Base-by-base conservation (phyloP, 1,140 invertebrate genomes). In the Drosophila bipectinata region DNA sequence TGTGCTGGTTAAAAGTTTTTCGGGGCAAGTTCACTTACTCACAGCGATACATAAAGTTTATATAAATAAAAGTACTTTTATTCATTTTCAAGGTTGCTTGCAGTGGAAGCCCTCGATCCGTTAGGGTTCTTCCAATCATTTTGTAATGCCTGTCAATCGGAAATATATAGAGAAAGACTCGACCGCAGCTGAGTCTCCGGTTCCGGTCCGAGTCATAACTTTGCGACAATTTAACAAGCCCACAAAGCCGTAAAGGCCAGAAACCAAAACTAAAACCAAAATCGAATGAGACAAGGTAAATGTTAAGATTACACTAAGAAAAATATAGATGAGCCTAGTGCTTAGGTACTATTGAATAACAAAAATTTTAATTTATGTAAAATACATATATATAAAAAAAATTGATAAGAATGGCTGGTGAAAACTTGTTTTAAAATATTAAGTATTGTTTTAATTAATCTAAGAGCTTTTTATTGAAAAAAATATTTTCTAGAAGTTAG, bases 221-320 rank as follows among this genome's bases (percentile, higher is more conserved):
- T 84, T 73, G 81, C 77, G 24, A 80, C 77, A 85, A 85, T 84
- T 84, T 85, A 84, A 80, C 67, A 69, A 84, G 80, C 62, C 14
- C 10, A 45, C 10, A 62, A 73, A 63, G 71, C 73, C 74, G 44
- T 66, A 56, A 77, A 68, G 41, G n/a, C 41, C 41, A 37, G 34
- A 37, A 37, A 21, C 21, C 21, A 21, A 21, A 21, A 34, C 32
- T 10, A 3, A 34, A 34, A 34, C 32, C 32, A 9, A 34, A 34
- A 37, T 37, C 34, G 34, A n/a, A n/a, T 37, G 34, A 37, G 34
- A 37, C 10, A 37, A 37, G 34, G 9, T 37, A 3, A 12, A n/a
- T n/a, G 34, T 3, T 37, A 37, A 37, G 34, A 12, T 12, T 12
- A 37, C 34, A 37, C 34, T 37, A 3, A 0, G 34, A 26, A 26